Conservation (phyloP, 2,888 invertebrate species). For the Aphrophora alni region DNA sequence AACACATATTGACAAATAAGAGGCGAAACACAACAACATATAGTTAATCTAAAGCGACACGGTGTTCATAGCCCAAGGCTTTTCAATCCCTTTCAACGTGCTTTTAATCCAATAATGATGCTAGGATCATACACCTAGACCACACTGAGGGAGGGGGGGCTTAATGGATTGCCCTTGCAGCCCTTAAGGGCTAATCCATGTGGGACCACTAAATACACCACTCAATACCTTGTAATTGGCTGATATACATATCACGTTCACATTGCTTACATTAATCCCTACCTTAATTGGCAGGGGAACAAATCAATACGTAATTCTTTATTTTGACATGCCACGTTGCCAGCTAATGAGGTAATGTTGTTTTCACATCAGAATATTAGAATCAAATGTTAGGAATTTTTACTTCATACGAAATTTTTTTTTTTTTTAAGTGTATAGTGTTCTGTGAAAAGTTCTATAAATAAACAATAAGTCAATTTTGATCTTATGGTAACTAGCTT, state of each 20-base stretch:
- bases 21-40: too few relatives aligned
- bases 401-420: too few relatives aligned
- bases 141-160: neutral
- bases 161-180: neutral
- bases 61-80: neutral
- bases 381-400: too few relatives aligned
- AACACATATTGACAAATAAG: too few relatives aligned
- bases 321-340: neutral
- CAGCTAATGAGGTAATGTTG: neutral
- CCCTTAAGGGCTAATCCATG: neutral
- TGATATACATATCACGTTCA: neutral
- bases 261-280: neutral
- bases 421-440: too few relatives aligned
- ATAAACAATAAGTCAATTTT: too few relatives aligned
- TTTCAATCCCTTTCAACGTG: neutral
- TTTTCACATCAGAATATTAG: neutral
- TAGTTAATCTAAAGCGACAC: neutral
- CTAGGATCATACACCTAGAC: slow-evolving; percentile 9
- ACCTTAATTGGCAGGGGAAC: neutral
- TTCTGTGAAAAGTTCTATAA: too few relatives aligned
- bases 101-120: slow-evolving; percentile 9
- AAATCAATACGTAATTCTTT: neutral
- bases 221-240: slow-evolving; percentile 2
- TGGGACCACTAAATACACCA: slow-evolving; percentile 1
- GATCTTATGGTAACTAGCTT: too few relatives aligned